Evolutionary conservation across 1,140 invertebrate genomes (phyloP).

Genomic region (Drosophila teissieri): DNA sequence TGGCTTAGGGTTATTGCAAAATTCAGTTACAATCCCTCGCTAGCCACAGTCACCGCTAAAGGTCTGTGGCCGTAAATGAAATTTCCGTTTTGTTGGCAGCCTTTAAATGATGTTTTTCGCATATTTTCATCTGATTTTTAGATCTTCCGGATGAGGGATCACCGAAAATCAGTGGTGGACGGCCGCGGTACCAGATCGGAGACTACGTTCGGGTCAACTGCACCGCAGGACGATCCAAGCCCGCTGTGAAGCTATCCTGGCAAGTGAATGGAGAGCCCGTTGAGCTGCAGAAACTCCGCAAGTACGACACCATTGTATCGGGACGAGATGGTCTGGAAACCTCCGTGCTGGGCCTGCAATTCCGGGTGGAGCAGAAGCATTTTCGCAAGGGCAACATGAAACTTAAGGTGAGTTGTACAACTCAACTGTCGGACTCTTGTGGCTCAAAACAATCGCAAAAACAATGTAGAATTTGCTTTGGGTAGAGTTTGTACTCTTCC

Average conservation of each 20-base stretch:
- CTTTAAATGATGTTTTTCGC: conserved; percentile 21
- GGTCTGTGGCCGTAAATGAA: conserved; percentile 70
- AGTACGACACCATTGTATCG: conserved; percentile 85
- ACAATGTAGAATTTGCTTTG: background rate
- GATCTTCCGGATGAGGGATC: conserved; percentile 89
- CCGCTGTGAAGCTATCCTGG: conserved; percentile 89
- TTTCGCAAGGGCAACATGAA: conserved; percentile 90
- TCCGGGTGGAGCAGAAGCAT: conserved; percentile 87
- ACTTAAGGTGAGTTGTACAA: conserved; percentile 85
- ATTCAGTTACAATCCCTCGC: conserved; percentile 36
- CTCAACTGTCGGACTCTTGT: background rate
- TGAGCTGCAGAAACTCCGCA: conserved; percentile 85
- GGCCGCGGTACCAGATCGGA: conserved; percentile 88
- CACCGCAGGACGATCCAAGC: conserved; percentile 89
- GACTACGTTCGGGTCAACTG: conserved; percentile 89
- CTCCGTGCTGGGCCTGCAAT: conserved; percentile 88
- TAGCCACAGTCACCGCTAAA: conserved; percentile 10
- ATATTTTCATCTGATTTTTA: conserved; percentile 69
- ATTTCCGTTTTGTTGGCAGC: conserved; percentile 46
- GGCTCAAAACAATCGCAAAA: conserved; percentile 2
- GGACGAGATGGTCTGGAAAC: conserved; percentile 88
- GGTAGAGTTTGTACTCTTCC: background rate
- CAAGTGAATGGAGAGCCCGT: conserved; percentile 90
- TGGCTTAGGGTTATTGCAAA: conserved; percentile 64
- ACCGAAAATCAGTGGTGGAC: conserved; percentile 87